Percentiles rank a stretch among this genome's conserved stretches.
phyloP scores from a whole-genome alignment of 2,797 vertebrate species.

The Sebastes cheni region DNA sequence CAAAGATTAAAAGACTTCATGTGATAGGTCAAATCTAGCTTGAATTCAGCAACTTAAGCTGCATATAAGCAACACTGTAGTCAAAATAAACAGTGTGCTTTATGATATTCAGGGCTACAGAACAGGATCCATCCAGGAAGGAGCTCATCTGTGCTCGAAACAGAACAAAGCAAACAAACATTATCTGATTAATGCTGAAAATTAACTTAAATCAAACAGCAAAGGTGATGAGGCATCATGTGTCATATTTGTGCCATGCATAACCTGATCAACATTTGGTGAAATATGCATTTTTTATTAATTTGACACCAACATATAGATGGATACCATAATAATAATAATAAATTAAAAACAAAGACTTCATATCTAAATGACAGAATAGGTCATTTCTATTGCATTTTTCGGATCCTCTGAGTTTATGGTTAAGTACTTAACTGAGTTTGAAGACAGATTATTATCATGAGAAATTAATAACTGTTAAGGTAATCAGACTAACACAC shows the following conservation, averaged over 20 bases:
- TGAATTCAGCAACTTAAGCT: background rate
- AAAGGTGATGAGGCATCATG: background rate
- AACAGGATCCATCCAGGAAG: background rate
- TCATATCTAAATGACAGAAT: background rate
- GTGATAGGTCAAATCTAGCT: background rate
- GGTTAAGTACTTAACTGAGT: background rate
- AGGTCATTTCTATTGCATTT: background rate
- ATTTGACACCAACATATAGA: background rate
- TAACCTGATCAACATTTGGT: too few relatives aligned
- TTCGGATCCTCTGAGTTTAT: background rate
- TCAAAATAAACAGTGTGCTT: background rate
- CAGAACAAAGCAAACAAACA: background rate
- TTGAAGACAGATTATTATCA: background rate
- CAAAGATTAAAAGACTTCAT: background rate
- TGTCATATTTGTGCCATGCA: background rate
- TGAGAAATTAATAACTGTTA: background rate
- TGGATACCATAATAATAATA: background rate
- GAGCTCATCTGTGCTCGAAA: background rate
- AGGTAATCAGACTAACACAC: background rate
- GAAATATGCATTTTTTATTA: background rate
- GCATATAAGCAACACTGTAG: background rate
- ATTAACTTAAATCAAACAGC: background rate
- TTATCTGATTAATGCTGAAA: background rate
- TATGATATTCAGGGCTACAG: background rate
- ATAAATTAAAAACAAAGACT: too few relatives aligned